Evolutionary conservation across 1,140 invertebrate genomes (phyloP), one percentile per base, ranked within the genome.

Genomic region (Carcinoscorpius rotundicauda): DNA sequence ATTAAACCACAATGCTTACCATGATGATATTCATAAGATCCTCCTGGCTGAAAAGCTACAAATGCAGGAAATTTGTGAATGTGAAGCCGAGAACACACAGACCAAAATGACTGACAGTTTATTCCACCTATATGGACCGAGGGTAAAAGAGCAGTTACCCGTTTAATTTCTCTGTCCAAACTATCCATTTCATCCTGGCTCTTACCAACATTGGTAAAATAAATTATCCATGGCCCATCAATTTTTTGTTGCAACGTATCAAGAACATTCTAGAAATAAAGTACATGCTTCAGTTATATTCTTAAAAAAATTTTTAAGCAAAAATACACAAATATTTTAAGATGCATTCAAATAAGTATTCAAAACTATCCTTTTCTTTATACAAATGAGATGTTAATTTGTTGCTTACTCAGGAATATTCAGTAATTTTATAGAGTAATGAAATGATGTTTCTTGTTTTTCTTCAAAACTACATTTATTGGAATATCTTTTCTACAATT

Each of bases 1-100:
- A 29, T 29, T 29, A 2, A 29, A 29, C 29, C 29, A 29, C 52
- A 63, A 11, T 5, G 58, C 74, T 66, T 73, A 79, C 80, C 87
- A 75, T 87, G 84, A 73, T 85, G 81, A 55, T 87, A 76, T 76
- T 90, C 87, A 75, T 86, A 84, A 11, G 84, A 84, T 56, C 86
- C 85, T 51, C 81, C 82, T 49, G 78, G 73, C 73, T 89, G 89
- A 68, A 89, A 81, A 10, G 89, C 78, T 51, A 83, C 81, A 80
- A 87, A 87, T 52, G 81, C 77, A 8, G 87, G 88, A 76, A 86
- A 86, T 67, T 84, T 84, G 58, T 71, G 67, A 59, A 79, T 69
- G 67, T 80, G 73, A 9, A 82, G 72, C 51, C 79, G 74, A 5
- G 75, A 74, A 73, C 87, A 90, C 4, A 83, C 68, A 4, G 74